Conservation (phyloP, 1,140 invertebrate genomes). For the Propsilocerus akamusi region DNA sequence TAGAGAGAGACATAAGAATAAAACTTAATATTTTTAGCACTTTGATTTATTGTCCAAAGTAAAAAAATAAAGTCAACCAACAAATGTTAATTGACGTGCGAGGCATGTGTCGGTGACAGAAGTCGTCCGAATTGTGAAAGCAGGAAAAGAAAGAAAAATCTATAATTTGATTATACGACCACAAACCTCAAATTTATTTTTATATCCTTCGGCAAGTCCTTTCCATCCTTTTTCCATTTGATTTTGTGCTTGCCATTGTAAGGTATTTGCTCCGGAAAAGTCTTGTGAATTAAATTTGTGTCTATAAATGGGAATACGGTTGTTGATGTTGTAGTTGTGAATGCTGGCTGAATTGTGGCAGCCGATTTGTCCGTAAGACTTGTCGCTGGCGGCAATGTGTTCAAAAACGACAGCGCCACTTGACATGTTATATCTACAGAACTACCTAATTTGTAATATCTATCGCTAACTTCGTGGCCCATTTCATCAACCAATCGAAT, state of each 20-base stretch:
- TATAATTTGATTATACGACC: too few relatives aligned
- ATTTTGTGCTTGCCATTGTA: constrained; percentile 23
- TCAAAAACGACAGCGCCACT: constrained; percentile 24
- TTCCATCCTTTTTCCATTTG: constrained; percentile 30
- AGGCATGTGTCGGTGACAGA: background rate
- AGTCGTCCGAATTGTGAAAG: too few relatives aligned
- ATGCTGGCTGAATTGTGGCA: constrained; percentile 7
- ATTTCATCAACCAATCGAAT: constrained; percentile 46
- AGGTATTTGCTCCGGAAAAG: constrained; percentile 23
- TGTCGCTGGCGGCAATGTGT: constrained; percentile 15
- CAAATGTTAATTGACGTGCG: background rate
- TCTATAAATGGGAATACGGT: constrained; percentile 21
- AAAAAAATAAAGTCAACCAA: background rate
- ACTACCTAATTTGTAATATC: constrained; percentile 53
- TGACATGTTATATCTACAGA: constrained; percentile 47
- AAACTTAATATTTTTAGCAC: background rate
- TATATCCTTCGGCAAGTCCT: constrained; percentile 23
- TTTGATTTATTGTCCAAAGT: background rate
- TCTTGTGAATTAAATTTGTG: constrained; percentile 18
- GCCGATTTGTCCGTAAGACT: constrained; percentile 13
- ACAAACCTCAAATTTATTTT: constrained; percentile 27
- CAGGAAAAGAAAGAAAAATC: constrained; percentile 3
- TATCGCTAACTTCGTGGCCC: constrained; percentile 40
- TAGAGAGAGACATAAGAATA: constrained; percentile 5
- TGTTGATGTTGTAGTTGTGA: constrained; percentile 15